A percentile compares a stretch with the other conserved stretches of the same genome.
phyloP scores from a whole-genome alignment of 2,113 vertebrate species.

The Oreochromis aureus region DNA sequence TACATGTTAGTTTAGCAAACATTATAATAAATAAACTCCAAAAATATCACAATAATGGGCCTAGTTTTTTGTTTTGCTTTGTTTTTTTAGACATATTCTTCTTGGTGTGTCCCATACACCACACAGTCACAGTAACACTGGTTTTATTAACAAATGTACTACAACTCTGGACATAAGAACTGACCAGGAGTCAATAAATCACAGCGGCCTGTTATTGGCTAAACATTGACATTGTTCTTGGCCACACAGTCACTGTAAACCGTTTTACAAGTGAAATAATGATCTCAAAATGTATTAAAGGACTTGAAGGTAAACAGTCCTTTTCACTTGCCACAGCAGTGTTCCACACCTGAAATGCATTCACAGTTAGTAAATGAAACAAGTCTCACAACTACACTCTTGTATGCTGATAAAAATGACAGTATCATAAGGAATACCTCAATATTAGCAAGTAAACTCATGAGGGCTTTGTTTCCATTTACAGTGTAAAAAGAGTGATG shows the following conservation, averaged over 20 bases:
- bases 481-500: background rate
- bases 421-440: background rate
- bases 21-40: background rate
- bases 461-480: background rate
- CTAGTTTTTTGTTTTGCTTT: background rate
- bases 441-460: background rate
- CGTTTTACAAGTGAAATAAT: background rate
- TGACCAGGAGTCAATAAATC: background rate
- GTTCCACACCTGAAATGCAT: background rate
- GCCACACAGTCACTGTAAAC: background rate
- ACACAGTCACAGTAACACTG: background rate
- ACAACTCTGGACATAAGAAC: background rate
- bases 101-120: background rate
- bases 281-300: background rate
- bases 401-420: background rate
- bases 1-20: background rate
- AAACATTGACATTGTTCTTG: background rate
- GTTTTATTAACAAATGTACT: background rate
- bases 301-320: background rate
- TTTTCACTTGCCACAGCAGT: background rate
- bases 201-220: background rate
- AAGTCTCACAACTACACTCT: background rate
- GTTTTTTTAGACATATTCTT: background rate
- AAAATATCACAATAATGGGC: background rate
- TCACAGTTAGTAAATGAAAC: background rate